phyloP scores from a whole-genome alignment of 2,888 invertebrate genomes.

The Micropterix aruncella region DNA sequence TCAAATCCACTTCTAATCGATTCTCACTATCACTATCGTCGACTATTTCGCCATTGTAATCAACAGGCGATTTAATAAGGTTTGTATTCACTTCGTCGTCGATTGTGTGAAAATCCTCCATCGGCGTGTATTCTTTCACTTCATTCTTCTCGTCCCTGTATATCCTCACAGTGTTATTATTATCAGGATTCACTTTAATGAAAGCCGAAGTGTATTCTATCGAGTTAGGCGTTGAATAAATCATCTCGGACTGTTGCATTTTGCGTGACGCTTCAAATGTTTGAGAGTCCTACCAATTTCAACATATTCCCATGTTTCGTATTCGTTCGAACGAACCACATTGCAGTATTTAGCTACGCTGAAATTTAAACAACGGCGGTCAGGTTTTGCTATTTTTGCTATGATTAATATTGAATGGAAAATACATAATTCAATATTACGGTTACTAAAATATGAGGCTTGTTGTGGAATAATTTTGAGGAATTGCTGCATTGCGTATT shows the following conservation, averaged over 20 bases:
- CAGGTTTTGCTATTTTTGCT: too few relatives aligned
- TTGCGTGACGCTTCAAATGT: too few relatives aligned
- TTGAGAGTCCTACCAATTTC: too few relatives aligned
- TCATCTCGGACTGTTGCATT: background rate
- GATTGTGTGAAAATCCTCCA: background rate
- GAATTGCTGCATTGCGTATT: too few relatives aligned
- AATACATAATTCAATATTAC: too few relatives aligned
- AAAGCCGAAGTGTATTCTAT: background rate
- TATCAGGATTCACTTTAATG: background rate
- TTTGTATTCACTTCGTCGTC: background rate
- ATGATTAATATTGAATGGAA: too few relatives aligned
- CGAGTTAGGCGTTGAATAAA: background rate
- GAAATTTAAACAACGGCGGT: too few relatives aligned
- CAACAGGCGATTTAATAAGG: background rate
- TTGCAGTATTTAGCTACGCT: too few relatives aligned
- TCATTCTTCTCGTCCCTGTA: background rate
- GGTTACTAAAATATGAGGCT: too few relatives aligned
- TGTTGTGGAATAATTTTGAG: too few relatives aligned
- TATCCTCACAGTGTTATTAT: background rate
- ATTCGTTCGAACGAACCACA: too few relatives aligned
- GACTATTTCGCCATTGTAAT: background rate
- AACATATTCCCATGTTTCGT: too few relatives aligned
- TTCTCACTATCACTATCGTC: constrained; percentile 1
- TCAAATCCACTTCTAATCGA: constrained; percentile 1
- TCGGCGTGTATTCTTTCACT: background rate